Conservation (phyloP, 2,797 vertebrate genomes). For the Coilia nasus region DNA sequence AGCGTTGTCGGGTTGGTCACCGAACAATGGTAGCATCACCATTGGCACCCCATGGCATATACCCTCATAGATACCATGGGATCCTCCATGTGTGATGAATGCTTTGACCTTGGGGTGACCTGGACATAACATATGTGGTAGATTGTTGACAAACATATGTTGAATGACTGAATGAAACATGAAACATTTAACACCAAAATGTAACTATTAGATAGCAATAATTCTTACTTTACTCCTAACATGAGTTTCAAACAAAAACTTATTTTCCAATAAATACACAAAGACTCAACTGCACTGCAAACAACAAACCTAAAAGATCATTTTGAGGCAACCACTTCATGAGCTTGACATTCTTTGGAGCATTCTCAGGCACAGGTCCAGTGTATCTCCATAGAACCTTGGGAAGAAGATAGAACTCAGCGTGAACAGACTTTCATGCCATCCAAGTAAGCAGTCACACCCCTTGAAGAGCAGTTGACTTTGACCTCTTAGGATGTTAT, state of each 20-base stretch:
- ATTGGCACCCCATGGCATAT: constrained; percentile 91
- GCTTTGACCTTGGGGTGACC: constrained; percentile 86
- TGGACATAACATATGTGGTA: constrained; percentile 43
- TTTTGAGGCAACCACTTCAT: constrained; percentile 96
- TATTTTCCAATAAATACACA: not conserved
- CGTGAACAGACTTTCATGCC: not conserved
- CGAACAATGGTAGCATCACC: constrained; percentile 91
- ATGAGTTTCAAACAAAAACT: no score
- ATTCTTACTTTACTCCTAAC: no score
- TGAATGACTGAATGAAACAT: not conserved
- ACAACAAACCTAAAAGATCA: constrained; percentile 86
- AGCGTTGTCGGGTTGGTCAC: constrained; percentile 88
- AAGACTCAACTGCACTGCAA: not conserved
- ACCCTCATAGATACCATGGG: constrained; percentile 87
- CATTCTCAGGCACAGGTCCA: constrained; percentile 72
- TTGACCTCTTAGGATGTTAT: not conserved
- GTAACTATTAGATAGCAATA: no score
- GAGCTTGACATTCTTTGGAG: constrained; percentile 82
- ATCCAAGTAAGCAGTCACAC: not conserved
- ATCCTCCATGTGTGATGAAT: constrained; percentile 91
- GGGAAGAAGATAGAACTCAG: constrained; percentile 26
- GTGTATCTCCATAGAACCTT: constrained; percentile 93
- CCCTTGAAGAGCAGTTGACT: not conserved
- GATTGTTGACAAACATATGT: not conserved
- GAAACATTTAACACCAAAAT: no score